Evolutionary conservation across 2,797 vertebrate genomes (phyloP).

Genomic region (Ispidina lecontei): DNA sequence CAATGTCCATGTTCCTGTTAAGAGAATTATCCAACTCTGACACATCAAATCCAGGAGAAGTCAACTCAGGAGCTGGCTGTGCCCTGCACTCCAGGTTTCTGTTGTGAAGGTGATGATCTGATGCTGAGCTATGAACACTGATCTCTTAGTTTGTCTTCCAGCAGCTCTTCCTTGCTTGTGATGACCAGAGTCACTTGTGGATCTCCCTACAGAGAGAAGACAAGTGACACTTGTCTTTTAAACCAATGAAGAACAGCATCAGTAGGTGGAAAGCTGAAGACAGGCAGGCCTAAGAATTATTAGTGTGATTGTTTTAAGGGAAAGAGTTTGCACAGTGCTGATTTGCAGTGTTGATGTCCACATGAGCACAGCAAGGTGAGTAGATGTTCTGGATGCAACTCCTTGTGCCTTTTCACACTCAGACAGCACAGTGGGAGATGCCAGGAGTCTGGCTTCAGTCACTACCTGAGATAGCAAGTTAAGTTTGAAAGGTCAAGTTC

Average conservation of each 20-base stretch:
- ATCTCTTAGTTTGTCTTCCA: not conserved
- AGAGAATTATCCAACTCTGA: not conserved
- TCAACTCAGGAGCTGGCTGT: not conserved
- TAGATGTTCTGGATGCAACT: not conserved
- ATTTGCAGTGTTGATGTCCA: slow-evolving; percentile 9
- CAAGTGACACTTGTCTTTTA: not conserved
- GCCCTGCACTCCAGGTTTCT: not conserved
- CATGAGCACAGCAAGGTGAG: not conserved
- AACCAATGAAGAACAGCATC: not conserved
- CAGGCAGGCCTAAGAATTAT: not conserved
- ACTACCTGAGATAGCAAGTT: slow-evolving; percentile 12
- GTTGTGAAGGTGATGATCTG: not conserved
- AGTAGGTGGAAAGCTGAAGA: not conserved
- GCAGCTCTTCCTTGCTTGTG: not conserved
- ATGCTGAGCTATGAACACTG: not conserved
- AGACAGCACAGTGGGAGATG: slow-evolving; percentile 11
- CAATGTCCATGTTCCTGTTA: not conserved
- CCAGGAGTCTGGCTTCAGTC: slow-evolving; percentile 32
- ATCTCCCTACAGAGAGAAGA: not conserved
- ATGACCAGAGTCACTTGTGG: not conserved
- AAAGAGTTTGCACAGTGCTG: not conserved
- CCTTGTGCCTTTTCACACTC: not conserved
- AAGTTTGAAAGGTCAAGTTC: slow-evolving; percentile 35
- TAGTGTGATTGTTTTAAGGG: not conserved
- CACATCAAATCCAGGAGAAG: not conserved